Evolutionary conservation across 2,888 invertebrate species (phyloP).

Genomic region (Epistrophe eligans): DNA sequence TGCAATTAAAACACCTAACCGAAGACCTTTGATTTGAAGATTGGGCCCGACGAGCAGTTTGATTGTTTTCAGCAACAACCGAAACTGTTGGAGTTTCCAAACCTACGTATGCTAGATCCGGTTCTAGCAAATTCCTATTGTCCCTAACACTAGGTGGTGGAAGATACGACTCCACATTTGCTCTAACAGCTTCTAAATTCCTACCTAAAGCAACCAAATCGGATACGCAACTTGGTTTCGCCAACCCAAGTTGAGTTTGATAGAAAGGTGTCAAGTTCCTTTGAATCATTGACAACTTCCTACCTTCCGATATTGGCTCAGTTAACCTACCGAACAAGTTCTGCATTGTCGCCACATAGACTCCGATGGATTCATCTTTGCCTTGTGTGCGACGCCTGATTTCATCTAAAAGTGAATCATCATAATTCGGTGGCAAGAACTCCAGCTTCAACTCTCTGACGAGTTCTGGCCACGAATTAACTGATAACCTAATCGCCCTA

Average conservation of each 20-base stretch:
- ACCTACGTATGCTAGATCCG: not conserved
- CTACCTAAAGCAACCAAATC: too few relatives aligned
- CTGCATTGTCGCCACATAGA: not conserved
- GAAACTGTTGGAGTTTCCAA: not conserved
- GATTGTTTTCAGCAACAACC: not conserved
- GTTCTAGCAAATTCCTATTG: not conserved
- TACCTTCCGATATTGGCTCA: not conserved
- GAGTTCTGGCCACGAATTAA: conserved; percentile 1
- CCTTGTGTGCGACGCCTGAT: too few relatives aligned
- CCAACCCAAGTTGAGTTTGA: too few relatives aligned
- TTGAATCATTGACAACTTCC: not conserved
- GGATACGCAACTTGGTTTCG: too few relatives aligned
- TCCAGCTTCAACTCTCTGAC: not conserved
- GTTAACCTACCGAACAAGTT: not conserved
- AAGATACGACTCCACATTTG: too few relatives aligned
- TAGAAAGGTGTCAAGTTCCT: not conserved
- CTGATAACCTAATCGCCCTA: not conserved
- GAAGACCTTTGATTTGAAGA: not conserved
- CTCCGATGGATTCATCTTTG: not conserved
- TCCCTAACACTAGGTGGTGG: too few relatives aligned
- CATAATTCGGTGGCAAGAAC: conserved; percentile 6
- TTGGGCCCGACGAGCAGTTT: not conserved
- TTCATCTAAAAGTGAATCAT: not conserved
- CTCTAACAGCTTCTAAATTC: too few relatives aligned
- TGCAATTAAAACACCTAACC: too few relatives aligned